Evolutionary conservation across 2,797 vertebrate genomes (phyloP), one percentile per base, ranked within the genome.

Genomic region (Notolepis coatsorum): DNA sequence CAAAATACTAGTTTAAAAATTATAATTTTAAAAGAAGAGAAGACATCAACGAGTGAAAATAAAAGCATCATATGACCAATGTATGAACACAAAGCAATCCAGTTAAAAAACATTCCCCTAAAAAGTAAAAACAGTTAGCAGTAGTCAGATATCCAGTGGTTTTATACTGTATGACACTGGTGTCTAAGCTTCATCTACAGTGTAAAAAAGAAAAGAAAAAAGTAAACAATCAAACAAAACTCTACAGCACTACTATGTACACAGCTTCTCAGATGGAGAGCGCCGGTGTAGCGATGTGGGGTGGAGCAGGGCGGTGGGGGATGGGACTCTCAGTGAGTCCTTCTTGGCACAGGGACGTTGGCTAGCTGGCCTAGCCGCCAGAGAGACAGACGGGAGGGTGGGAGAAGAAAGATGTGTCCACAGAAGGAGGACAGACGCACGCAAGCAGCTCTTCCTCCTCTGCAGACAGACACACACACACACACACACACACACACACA

Each of bases 171-270:
- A 57, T 71, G 68, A 80, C 49, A 66, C 76, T 76, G 74, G 64
- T 77, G 63, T 77, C 76, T 81, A 78, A 78, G 75, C 23, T 73
- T 59, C 52, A 61, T 56, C 85, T 85, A 81, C 66, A 54, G 61
- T 77, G 74, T 52, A 61, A 80, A 82, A 65, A 70, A 37, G 49
- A 35, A 43, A 0, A 42, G 18, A 49, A 63, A 55, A 76, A 83
- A 73, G 58, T 75, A 81, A 84, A 82, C 55, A 78, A 81, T 77
- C 72, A 75, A 84, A 77, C 68, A 75, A 77, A 74, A 71, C 77
- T 82, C 68, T 86, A 81, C 72, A 79, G 73, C 86, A 86, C 80
- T 80, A 84, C 75, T 89, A 88, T 90, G 82, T 91, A 90, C 89
- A 90, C 75, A 83, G 81, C 72, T 45, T 68, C 71, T 79, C 63